Evolutionary conservation across 2,113 vertebrate species (phyloP).

Genomic region (Vulpes ferrilata): DNA sequence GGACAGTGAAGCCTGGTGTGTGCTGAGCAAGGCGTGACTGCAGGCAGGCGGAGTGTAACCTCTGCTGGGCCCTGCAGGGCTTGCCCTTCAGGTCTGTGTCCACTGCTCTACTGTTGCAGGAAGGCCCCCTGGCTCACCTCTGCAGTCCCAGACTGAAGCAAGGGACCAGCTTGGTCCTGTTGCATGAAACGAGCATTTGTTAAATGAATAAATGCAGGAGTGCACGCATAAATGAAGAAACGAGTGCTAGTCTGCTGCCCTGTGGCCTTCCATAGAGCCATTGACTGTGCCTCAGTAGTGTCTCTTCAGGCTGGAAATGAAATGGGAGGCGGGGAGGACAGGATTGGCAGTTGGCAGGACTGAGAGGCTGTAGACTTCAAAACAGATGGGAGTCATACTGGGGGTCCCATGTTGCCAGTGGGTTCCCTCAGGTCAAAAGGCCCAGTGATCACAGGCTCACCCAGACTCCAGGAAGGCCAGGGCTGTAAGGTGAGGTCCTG

Average conservation of each 20-base stretch:
- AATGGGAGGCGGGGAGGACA: rapidly evolving
- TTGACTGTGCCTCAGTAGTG: neutral
- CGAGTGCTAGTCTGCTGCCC: neutral
- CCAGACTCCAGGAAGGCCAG: no score
- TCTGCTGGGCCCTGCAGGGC: neutral
- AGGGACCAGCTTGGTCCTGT: no score
- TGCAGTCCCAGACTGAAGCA: neutral
- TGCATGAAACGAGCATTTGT: rapidly evolving
- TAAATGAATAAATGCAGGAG: neutral
- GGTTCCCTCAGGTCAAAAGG: neutral
- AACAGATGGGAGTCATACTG: neutral
- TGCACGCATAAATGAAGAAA: neutral
- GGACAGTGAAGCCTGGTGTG: neutral
- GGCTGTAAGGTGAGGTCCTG: neutral
- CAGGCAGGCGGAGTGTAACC: neutral
- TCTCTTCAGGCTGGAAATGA: neutral
- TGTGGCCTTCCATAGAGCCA: neutral
- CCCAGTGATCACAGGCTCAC: neutral
- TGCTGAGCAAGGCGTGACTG: rapidly evolving
- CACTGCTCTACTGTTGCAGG: neutral
- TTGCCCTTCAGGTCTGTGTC: neutral
- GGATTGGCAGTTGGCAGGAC: neutral
- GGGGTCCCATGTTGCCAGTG: neutral
- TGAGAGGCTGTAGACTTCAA: neutral
- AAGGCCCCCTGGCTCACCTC: neutral